Evolutionary conservation across 2,888 invertebrate species (phyloP).

Genomic region (Drosophila kambysellisi): DNA sequence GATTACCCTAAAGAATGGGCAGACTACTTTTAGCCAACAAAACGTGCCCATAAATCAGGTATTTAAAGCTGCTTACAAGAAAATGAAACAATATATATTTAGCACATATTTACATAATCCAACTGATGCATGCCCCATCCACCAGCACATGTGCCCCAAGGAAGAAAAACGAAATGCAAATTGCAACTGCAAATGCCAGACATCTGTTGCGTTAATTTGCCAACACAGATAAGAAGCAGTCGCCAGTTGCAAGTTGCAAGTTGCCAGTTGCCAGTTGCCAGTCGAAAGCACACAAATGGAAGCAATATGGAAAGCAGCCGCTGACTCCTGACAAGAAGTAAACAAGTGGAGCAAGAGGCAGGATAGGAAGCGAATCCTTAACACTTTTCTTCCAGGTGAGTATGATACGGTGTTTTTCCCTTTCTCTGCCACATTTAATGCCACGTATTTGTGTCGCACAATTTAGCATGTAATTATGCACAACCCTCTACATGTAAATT

Average conservation of each 20-base stretch:
- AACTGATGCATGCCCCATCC: not conserved
- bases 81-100: not conserved
- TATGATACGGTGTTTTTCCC: constrained; percentile 36
- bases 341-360: not conserved
- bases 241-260: not conserved
- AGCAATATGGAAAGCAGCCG: constrained; percentile 9
- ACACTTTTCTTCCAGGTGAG: constrained; percentile 11
- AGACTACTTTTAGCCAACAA: not conserved
- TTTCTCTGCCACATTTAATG: constrained; percentile 47
- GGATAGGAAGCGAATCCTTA: not conserved
- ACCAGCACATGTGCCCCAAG: not conserved
- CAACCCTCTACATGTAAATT: constrained; percentile 13
- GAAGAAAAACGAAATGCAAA: constrained; percentile 26
- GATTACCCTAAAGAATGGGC: not conserved
- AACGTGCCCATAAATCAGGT: constrained; percentile 5
- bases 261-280: not conserved
- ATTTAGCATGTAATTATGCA: constrained; percentile 73
- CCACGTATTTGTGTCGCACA: constrained; percentile 70
- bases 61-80: constrained; percentile 27
- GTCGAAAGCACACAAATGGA: constrained; percentile 14
- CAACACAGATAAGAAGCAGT: constrained; percentile 55
- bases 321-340: not conserved
- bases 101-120: not conserved
- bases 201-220: constrained; percentile 61
- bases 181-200: constrained; percentile 34